Evolutionary conservation across 2,113 vertebrate genomes (phyloP).

Genomic region (Martes martes): DNA sequence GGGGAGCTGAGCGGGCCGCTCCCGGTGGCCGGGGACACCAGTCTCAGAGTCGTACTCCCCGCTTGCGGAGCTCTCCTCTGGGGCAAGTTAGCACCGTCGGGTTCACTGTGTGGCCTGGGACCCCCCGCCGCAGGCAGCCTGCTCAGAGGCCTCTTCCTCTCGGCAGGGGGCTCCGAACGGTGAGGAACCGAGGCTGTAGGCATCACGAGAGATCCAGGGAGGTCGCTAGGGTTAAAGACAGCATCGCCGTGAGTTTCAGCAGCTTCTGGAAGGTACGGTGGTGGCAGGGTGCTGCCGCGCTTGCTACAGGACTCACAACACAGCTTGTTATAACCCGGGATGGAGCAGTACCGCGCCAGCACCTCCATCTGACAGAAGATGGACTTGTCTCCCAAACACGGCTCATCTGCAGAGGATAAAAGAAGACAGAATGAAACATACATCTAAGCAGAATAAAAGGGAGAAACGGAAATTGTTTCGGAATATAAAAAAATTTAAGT

Average conservation of each 20-base stretch:
- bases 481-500: background rate
- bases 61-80: conserved; percentile 65
- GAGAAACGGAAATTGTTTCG: accelerated
- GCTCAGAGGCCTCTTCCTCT: conserved; percentile 60
- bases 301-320: conserved; percentile 94
- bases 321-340: conserved; percentile 95
- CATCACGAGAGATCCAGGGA: conserved; percentile 72
- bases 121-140: background rate
- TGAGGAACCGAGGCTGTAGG: conserved; percentile 66
- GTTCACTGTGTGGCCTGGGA: no score
- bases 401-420: conserved; percentile 88
- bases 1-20: conserved; percentile 57
- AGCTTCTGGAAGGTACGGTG: conserved; percentile 78
- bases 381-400: conserved; percentile 94
- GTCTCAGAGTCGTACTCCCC: conserved; percentile 63
- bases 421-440: accelerated
- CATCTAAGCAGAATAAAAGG: background rate
- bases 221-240: conserved; percentile 75
- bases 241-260: conserved; percentile 79
- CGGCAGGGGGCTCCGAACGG: conserved; percentile 59
- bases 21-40: conserved; percentile 44
- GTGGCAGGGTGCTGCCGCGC: conserved; percentile 80
- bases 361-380: conserved; percentile 99
- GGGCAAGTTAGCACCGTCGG: background rate
- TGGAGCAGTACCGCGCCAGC: conserved; percentile 94